phyloP scores from a whole-genome alignment of 1,140 invertebrate genomes.

The Aphis craccivora region DNA sequence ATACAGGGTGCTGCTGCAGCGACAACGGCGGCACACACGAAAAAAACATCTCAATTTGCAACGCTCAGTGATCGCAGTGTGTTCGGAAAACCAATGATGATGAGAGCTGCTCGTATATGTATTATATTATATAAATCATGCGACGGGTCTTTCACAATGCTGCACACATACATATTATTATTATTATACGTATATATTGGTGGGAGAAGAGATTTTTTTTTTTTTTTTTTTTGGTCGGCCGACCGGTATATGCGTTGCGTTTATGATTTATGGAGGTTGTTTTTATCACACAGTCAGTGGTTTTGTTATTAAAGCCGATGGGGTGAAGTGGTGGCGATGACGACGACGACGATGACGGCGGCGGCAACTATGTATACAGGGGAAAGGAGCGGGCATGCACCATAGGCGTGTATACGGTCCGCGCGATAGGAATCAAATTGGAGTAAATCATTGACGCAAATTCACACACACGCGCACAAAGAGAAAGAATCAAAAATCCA shows the following conservation, averaged over 20 bases:
- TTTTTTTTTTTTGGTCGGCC: conserved; percentile 44
- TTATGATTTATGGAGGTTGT: conserved; percentile 57
- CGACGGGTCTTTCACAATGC: background rate
- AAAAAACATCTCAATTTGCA: conserved; percentile 54
- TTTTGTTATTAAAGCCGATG: conserved; percentile 46
- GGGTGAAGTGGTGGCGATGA: background rate
- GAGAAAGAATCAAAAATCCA: background rate
- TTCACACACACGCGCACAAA: background rate
- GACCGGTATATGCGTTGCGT: conserved; percentile 24
- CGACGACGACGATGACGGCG: too few relatives aligned
- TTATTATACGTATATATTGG: background rate
- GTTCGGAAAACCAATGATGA: conserved; percentile 50
- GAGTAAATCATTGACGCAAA: conserved; percentile 49
- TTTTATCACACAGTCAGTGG: conserved; percentile 55
- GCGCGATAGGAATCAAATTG: conserved; percentile 52
- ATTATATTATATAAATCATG: conserved; percentile 40
- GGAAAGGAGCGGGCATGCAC: too few relatives aligned
- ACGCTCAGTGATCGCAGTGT: conserved; percentile 31
- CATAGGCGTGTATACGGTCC: background rate
- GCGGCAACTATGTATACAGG: background rate
- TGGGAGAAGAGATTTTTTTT: conserved; percentile 54
- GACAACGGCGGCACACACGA: background rate
- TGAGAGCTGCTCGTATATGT: conserved; percentile 6
- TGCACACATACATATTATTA: background rate
- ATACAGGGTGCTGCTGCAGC: conserved; percentile 22